phyloP scores from a whole-genome alignment of 2,888 invertebrate species.

The Drosophila nr. fundita region DNA sequence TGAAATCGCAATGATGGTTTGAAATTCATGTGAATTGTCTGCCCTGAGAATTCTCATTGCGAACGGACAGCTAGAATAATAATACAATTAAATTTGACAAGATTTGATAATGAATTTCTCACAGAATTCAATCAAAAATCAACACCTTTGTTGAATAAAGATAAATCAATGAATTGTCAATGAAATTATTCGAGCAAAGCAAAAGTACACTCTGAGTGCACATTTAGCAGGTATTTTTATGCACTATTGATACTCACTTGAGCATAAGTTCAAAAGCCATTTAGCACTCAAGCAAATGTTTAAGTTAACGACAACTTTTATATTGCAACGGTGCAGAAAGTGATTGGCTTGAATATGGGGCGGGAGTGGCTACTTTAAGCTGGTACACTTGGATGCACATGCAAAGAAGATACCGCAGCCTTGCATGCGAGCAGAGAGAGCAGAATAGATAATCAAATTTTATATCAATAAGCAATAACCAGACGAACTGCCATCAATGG shows the following conservation, averaged over 20 bases:
- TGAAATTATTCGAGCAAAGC: not conserved
- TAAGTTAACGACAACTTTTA: not conserved
- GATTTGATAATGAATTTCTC: not conserved
- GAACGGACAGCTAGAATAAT: not conserved
- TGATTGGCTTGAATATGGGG: too few relatives aligned
- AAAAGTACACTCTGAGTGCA: not conserved
- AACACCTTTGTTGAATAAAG: not conserved
- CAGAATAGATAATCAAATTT: constrained; percentile 61
- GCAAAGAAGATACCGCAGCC: constrained; percentile 40
- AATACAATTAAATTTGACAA: not conserved
- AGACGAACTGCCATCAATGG: constrained; percentile 41
- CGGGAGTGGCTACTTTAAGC: constrained; percentile 11
- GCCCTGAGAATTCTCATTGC: not conserved
- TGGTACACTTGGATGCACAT: constrained; percentile 49
- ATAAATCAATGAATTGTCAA: not conserved
- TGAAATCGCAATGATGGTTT: not conserved
- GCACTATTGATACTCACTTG: not conserved
- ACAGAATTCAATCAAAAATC: not conserved
- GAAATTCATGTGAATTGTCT: not conserved
- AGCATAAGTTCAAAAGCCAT: not conserved
- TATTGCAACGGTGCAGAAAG: not conserved
- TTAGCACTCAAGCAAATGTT: not conserved
- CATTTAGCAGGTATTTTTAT: not conserved
- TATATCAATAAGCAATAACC: constrained; percentile 73
- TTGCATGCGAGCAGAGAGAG: constrained; percentile 36